Base-by-base conservation (phyloP, 2,797 vertebrate genomes). In the Darevskia nairensis region DNA sequence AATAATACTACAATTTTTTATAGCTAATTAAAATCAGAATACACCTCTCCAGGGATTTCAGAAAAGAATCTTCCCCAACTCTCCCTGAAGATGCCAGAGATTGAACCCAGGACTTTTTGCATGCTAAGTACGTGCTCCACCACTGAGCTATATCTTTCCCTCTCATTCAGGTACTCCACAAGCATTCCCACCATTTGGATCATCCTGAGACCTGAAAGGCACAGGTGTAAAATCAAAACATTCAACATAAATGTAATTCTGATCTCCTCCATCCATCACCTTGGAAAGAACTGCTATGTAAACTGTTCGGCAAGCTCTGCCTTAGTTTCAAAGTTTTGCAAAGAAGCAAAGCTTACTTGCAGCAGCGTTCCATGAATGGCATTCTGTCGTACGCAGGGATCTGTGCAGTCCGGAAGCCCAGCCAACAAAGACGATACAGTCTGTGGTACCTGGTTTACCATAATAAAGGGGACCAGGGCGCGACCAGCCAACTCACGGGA, bases 401-500 rank as follows among this genome's bases (percentile, higher is more conserved):
- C 90, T 5, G 96, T 96, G 13, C 85, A 80, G 41, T 92, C 84
- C 11, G 98, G 99, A 59, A 99, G 98, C 17, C 94, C 95, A 92
- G 95, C 92, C 86, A 99, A 94, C 75, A 99, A 93, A 50, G 93
- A 84, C 29, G 82, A 93, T 68, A 97, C 91, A 0, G 96, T 98
- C 50, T 79, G 94, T 0, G 98, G 97, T 59, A 98, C 95, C 83
- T 98, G 97, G 0, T 97, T 97, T 86, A 97, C 88, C 89, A 96
- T 93, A n/a, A 99, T 96, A 35, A 99, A 99, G 0, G 98, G 98
- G 84, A 99, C 98, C 0, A 99, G 96, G 61, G 99, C 98, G 66
- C 97, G 97, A n/a, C 98, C 98, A 0, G 98, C 97, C 98, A 99
- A 98, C 91, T 98, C 98, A 61, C 98, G 97, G 55, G 98, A 98